These are phyloP conservation scores for Diabrotica balteata DNA, from an alignment of 2,888 invertebrate genomes.

Conservation along the genomic window DNA sequence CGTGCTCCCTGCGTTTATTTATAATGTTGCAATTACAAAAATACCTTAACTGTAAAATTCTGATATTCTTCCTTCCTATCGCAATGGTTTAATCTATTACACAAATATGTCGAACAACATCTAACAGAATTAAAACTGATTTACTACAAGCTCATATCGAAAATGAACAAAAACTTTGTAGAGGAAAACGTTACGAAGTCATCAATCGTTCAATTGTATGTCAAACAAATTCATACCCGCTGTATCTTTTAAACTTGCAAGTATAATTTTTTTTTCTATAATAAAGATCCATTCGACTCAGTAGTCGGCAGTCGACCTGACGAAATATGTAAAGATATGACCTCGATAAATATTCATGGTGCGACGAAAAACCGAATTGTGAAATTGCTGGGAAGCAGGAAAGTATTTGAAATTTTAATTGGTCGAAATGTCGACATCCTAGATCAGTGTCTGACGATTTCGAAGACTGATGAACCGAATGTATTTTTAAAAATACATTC, in stretches of 20 bases:
- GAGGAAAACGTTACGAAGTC: too few species aligned
- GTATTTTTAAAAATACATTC: neutral
- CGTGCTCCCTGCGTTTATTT: too few species aligned
- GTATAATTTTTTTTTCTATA: conserved; percentile 3
- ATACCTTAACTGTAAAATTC: too few species aligned
- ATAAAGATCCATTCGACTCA: conserved; percentile 4
- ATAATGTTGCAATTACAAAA: too few species aligned
- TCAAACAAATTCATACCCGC: neutral
- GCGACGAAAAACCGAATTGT: conserved; percentile 25
- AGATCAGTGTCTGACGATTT: neutral
- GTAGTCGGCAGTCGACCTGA: conserved; percentile 7
- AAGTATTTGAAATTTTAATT: conserved; percentile 31
- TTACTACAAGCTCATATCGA: too few species aligned
- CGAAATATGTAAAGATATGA: conserved; percentile 33
- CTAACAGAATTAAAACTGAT: too few species aligned
- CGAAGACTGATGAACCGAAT: too few species aligned
- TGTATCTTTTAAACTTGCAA: neutral
- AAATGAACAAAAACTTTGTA: too few species aligned
- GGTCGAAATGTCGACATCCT: conserved; percentile 20
- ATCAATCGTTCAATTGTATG: too few species aligned
- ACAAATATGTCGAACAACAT: too few species aligned
- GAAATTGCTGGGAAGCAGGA: conserved; percentile 28
- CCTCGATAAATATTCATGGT: conserved; percentile 39
- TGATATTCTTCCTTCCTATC: too few species aligned
- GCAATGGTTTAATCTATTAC: too few species aligned